Evolutionary conservation across 2,797 vertebrate species (phyloP), one percentile per base, ranked within the genome.

Genomic region (Microchirus variegatus): DNA sequence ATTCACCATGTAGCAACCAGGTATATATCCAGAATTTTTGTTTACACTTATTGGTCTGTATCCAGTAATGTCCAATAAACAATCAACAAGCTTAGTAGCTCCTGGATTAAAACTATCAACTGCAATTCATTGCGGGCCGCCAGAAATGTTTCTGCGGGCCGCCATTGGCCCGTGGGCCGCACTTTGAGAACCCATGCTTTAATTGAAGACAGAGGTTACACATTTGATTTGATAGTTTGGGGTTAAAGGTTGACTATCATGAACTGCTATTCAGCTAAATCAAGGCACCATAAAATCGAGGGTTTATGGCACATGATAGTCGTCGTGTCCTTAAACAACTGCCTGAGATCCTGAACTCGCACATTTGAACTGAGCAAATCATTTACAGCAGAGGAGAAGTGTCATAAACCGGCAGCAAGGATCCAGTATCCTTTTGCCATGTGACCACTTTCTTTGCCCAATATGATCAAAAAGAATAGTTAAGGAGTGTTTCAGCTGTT

Each of bases 231-330:
- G 67, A 77, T 79, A 51, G 41, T 45, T 58, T 49, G 12, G 36
- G 72, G 74, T 82, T n/a, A 86, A 89, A 90, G 84, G 71, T 86
- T 64, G 55, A 69, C 52, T 43, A 56, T 43, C 19, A 42, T 54
- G 12, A 10, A 45, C 45, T 46, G 49, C 46, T 43, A 50, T 80
- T 77, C 63, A 81, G 74, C 66, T 77, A 67, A 82, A 76, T 71
- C 57, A 67, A 43, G 55, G 43, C 11, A 44, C 53, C 56, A 80
- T 89, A 87, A 85, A 84, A 52, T 15, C 12, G 16, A 16, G 67
- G 67, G 55, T 82, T 87, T 90, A 90, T 89, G 73, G 3, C 47
- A 26, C 12, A 38, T 65, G 66, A 71, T 38, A 44, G 55, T 59
- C 63, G 67, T 8, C 22, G 26, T 67, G 72, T 77, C 70, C 73